Conservation (phyloP, 2,113 vertebrate species). For the Lota lota region DNA sequence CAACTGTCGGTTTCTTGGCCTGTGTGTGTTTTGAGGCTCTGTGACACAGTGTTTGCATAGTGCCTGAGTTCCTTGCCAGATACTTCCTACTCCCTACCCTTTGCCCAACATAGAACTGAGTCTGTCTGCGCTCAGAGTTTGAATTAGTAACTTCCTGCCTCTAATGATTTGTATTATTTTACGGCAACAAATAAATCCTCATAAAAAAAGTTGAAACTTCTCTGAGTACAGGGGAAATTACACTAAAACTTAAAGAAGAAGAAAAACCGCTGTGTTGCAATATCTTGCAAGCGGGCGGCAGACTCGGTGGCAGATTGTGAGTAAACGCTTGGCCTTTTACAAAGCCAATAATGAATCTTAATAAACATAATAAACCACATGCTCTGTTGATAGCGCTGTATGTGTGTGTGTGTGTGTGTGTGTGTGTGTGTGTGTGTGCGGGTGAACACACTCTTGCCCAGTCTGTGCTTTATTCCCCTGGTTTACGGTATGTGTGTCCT, state of each 20-base stretch:
- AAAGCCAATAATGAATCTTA: slow-evolving; percentile 38
- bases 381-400: slow-evolving; percentile 48
- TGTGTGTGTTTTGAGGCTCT: slow-evolving; percentile 28
- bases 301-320: slow-evolving; percentile 10
- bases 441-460: slow-evolving; percentile 48
- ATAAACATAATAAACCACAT: slow-evolving; percentile 36
- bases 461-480: slow-evolving; percentile 40
- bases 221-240: slow-evolving; percentile 3
- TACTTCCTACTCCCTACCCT: neutral
- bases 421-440: too few relatives aligned
- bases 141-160: slow-evolving; percentile 34
- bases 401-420: neutral
- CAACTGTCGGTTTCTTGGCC: slow-evolving; percentile 32
- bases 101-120: slow-evolving; percentile 2
- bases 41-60: slow-evolving; percentile 8
- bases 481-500: slow-evolving; percentile 8
- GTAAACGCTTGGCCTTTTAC: slow-evolving; percentile 22
- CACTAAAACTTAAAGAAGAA: slow-evolving; percentile 20
- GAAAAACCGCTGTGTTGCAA: neutral
- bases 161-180: slow-evolving; percentile 9
- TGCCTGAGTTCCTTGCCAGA: slow-evolving; percentile 24
- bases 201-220: slow-evolving; percentile 1
- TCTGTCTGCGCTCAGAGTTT: slow-evolving; percentile 11
- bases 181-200: slow-evolving; percentile 2
- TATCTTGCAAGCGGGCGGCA: neutral